Percentiles rank a stretch among this genome's conserved stretches.
Evolutionary conservation across 2,888 invertebrate species (phyloP).

Genomic region (Drosophila austrosaltans): DNA sequence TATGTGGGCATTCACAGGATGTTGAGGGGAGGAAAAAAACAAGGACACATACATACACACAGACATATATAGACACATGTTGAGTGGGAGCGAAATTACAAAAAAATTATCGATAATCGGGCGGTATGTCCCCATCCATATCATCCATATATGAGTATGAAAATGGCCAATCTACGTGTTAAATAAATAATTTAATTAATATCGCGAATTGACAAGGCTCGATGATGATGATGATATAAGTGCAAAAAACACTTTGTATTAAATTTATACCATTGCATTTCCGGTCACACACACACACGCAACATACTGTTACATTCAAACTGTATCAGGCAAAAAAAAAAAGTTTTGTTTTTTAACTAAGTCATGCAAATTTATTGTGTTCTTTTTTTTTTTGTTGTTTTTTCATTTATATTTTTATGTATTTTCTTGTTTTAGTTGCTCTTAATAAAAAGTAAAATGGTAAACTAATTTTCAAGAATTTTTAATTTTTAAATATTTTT

Average conservation of each 20-base stretch:
- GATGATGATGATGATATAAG: conserved; percentile 38
- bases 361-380: conserved; percentile 21
- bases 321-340: conserved; percentile 35
- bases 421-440: conserved; percentile 67
- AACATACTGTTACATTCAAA: not conserved
- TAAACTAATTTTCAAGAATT: conserved; percentile 34
- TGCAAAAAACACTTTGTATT: conserved; percentile 38
- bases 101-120: conserved; percentile 10
- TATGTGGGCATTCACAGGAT: conserved; percentile 16
- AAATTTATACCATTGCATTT: conserved; percentile 30
- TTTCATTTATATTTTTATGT: conserved; percentile 58
- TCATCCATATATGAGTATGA: not conserved
- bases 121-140: not conserved
- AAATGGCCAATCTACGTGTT: conserved; percentile 46
- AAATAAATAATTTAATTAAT: conserved; percentile 76
- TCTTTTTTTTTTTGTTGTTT: conserved; percentile 41
- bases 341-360: conserved; percentile 9
- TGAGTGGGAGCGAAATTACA: conserved; percentile 22
- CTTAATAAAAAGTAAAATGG: conserved; percentile 53
- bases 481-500: conserved; percentile 8
- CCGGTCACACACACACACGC: conserved; percentile 2
- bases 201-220: conserved; percentile 65
- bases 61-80: not conserved
- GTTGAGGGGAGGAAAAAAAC: not conserved
- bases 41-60: not conserved